Base-by-base conservation (phyloP, 2,113 vertebrate genomes). In the Xiphophorus hellerii region DNA sequence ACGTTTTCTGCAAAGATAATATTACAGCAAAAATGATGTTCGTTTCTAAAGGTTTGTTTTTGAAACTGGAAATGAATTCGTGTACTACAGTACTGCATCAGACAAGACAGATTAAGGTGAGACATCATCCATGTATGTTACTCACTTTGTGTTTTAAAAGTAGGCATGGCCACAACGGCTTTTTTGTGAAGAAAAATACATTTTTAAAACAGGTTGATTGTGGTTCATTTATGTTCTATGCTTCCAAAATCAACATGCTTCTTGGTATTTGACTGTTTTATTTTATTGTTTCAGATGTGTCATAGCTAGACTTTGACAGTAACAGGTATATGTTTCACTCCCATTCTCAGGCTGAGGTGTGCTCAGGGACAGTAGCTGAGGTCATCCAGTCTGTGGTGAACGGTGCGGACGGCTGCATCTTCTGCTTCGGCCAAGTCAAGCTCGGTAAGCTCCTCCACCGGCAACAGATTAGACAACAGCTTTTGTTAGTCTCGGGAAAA, bases 301-400 rank as follows among this genome's bases (percentile, higher is more conserved):
- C 71, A 76, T 20, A 62, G 67, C 28, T 77, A 68, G 74, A 71
- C 87, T 83, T 65, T 62, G 63, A 84, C 63, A 69, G 31, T 58
- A 37, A 68, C 25, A 30, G 37, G 31, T 54, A 20, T n/a, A 14
- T 84, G 60, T 72, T 5, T 84, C 17, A 77, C 44, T 84, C 76
- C 72, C 73, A 28, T 28, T 75, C 84, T 27, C 92, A 99, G 98
- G 98, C 96, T 6, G 98, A 99, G 94, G 96, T 99, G 87, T 99
- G 98, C 93, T 97, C 98, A 64, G 98, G 97, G 89, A 97, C 97
- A 2, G 97, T 99, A 84, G 96, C 97, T 4, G 98, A 99, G 74
- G 96, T 99, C 92, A 97, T 99, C 83, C 98, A 99, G 94, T 96
- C 97, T 39, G 98, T 98, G 93, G 97, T 98, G 89, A 96, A 97